Evolutionary conservation across 2,797 vertebrate genomes (phyloP), one percentile per base, ranked within the genome.

Genomic region (Benthosema pterotum): DNA sequence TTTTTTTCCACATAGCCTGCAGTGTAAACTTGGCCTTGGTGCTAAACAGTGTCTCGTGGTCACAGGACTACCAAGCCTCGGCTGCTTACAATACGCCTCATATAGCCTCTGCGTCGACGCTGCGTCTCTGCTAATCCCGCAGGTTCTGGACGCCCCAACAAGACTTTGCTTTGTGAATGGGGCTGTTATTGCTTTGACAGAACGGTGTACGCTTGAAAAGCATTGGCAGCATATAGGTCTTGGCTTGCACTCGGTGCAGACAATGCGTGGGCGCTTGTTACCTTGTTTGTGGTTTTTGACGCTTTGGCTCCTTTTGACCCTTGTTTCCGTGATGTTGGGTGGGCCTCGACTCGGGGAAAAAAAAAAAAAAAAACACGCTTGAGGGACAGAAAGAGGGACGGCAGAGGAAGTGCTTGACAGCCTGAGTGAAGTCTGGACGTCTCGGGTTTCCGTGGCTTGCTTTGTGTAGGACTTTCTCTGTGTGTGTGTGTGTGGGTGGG

Each of bases 331-430:
- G 65, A 59, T 66, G 32, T 38, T 72, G 74, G 71, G 78, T 81
- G 82, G 82, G 78, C 81, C 83, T 72, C 13, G 14, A 52, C 38
- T 53, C 75, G 43, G n/a, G n/a, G n/a, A n/a, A n/a, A n/a, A n/a
- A n/a, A n/a, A n/a, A n/a, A n/a, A n/a, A 83, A 80, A 55, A n/a
- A 60, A 11, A 45, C 62, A 52, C 63, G 57, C 59, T 25, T 49
- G 67, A 75, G 52, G 43, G 61, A 68, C 32, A 67, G n/a, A 48
- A 47, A 47, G 42, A 42, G 48, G 48, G 43, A 58, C 5, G 17
- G 45, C 2, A 1, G 59, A 55, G 42, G 14, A 58, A 45, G 11
- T 7, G 59, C 8, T 15, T 28, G 18, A 22, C 12, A 17, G 52
- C 14, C 2, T 18, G 51, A 46, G 16, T 15, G 16, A 67, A 54